Evolutionary conservation across 2,888 invertebrate species (phyloP).

Genomic region (Eilema depressum): DNA sequence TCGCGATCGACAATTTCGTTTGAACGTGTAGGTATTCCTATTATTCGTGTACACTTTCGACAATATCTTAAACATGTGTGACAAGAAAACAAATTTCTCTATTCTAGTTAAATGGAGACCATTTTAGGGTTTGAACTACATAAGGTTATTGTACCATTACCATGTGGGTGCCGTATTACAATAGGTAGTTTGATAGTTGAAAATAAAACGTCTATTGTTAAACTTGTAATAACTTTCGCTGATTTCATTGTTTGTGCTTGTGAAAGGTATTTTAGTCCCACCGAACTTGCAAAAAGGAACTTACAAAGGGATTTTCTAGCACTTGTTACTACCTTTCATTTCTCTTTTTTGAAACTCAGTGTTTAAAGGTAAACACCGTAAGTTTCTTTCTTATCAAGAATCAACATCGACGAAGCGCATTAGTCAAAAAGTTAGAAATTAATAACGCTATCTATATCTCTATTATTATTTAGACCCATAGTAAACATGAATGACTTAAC

Average conservation of each 20-base stretch:
- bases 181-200: slow-evolving; percentile 32
- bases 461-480: background rate
- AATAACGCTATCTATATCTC: too few relatives aligned
- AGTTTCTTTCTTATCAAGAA: too few relatives aligned
- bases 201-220: slow-evolving; percentile 41
- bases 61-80: background rate
- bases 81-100: slow-evolving; percentile 6
- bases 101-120: background rate
- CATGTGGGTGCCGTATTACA: slow-evolving; percentile 34
- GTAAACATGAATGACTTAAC: background rate
- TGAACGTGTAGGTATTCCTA: too few relatives aligned
- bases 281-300: background rate
- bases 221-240: slow-evolving; percentile 55
- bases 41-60: too few relatives aligned
- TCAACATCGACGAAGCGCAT: background rate
- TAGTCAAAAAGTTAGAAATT: background rate
- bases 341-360: background rate
- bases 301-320: background rate
- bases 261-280: slow-evolving; percentile 54
- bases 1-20: too few relatives aligned
- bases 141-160: slow-evolving; percentile 11
- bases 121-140: slow-evolving; percentile 9
- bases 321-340: background rate
- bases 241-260: slow-evolving; percentile 47
- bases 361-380: background rate